Evolutionary conservation across 2,113 vertebrate genomes (phyloP).

Genomic region (Montifringilla adamsi): DNA sequence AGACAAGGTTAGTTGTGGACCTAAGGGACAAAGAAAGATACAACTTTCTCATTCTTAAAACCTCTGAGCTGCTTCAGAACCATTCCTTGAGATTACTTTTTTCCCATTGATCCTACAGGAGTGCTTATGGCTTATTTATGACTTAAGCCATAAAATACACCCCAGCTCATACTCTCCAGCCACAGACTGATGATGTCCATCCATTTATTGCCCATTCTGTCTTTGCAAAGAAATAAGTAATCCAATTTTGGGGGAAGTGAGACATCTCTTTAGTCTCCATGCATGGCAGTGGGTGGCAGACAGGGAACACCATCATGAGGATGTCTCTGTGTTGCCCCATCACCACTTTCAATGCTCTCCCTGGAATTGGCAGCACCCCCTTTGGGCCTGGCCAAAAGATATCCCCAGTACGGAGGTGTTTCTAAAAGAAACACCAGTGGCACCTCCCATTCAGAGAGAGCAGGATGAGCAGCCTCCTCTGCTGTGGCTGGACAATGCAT

Average conservation of each 20-base stretch:
- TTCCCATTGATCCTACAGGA: background rate
- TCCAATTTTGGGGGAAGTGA: background rate
- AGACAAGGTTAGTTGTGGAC: background rate
- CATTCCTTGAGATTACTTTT: background rate
- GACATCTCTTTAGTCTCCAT: background rate
- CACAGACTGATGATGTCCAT: background rate
- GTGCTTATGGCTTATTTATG: background rate
- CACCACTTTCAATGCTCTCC: fast-evolving
- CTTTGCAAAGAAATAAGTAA: background rate
- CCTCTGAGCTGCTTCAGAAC: background rate
- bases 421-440: background rate
- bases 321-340: background rate
- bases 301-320: background rate
- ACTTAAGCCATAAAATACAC: background rate
- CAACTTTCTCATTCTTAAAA: background rate
- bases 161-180: background rate
- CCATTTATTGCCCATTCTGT: background rate
- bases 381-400: background rate
- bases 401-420: background rate
- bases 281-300: background rate
- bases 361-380: background rate
- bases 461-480: background rate
- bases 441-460: background rate
- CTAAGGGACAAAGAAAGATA: background rate
- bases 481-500: background rate